Evolutionary conservation across 2,797 vertebrate genomes (phyloP), one percentile per base, ranked within the genome.

Genomic region (Galaxias olidus): DNA sequence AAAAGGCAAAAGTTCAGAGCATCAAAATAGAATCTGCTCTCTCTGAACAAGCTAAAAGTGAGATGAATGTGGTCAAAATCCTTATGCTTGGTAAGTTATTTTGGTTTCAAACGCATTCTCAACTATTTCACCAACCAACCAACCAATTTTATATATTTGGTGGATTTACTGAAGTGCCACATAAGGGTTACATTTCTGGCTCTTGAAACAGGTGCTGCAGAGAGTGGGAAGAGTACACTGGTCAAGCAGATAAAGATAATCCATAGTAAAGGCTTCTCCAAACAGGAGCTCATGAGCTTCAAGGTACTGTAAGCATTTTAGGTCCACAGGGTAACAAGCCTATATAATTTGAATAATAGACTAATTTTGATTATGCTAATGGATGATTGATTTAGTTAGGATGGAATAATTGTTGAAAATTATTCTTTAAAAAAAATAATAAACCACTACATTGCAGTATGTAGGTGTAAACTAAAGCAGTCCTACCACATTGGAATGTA

Each of bases 171-270:
- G n/a, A n/a, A n/a, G n/a, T n/a, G n/a, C n/a, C n/a, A n/a, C n/a
- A n/a, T n/a, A n/a, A n/a, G n/a, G n/a, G n/a, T n/a, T n/a, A n/a
- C n/a, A n/a, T n/a, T n/a, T n/a, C n/a, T n/a, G 30, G 30, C 30
- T 30, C 30, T 3, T 30, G 12, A 45, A 20, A 44, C 72, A 93
- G 92, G 92, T 46, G 68, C 85, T 58, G 83, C 90, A 49, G 91
- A 92, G 72, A 92, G 90, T 6, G 92, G 91, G 12, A 93, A 93
- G 74, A 93, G 90, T 63, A 93, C 92, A 0, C 61, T 93, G 44
- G 82, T 93, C 41, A 93, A 88, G 71, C 92, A 92, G 82, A 91
- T 92, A 7, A 93, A 92, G 81, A 89, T 93, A 0, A 91, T 93
- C 63, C 82, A 93, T 75, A 90, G 86, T 56, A 72, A 77, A 4